phyloP scores from a whole-genome alignment of 2,888 invertebrate species.

The Athalia rosae region DNA sequence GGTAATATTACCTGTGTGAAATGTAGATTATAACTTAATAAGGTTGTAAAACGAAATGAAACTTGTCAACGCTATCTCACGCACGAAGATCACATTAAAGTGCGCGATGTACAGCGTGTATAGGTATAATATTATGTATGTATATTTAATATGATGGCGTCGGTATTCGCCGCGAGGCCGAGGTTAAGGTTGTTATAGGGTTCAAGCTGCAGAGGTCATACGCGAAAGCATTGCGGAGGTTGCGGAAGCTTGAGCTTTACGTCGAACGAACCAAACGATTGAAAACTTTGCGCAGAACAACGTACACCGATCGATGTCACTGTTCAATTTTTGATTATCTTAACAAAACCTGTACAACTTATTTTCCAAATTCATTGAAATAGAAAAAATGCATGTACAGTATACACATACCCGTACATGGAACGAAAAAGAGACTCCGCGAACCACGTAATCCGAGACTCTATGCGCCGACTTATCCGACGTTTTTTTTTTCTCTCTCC shows the following conservation, averaged over 20 bases:
- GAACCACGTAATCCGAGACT: neutral
- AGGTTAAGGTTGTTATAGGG: slow-evolving; percentile 21
- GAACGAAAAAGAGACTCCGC: neutral
- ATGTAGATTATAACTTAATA: neutral
- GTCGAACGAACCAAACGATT: neutral
- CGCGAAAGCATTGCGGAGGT: neutral
- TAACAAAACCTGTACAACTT: too few species aligned
- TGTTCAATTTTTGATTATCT: too few species aligned
- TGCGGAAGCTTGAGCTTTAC: neutral
- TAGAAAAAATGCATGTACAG: neutral
- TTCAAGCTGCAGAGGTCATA: neutral
- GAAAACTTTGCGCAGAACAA: slow-evolving; percentile 1
- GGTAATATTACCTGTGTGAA: neutral
- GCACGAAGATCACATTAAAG: slow-evolving; percentile 24
- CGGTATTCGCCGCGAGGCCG: neutral
- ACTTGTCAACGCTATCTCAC: slow-evolving; percentile 38
- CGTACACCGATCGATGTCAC: too few species aligned
- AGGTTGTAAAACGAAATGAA: slow-evolving; percentile 36
- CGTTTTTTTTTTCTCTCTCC: neutral
- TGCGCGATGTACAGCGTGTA: neutral
- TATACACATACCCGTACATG: neutral
- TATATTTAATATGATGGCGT: neutral
- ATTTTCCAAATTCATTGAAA: too few species aligned
- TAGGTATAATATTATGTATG: neutral
- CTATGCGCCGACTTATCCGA: neutral